phyloP scores from a whole-genome alignment of 2,113 vertebrate species.

The Pavo muticus region DNA sequence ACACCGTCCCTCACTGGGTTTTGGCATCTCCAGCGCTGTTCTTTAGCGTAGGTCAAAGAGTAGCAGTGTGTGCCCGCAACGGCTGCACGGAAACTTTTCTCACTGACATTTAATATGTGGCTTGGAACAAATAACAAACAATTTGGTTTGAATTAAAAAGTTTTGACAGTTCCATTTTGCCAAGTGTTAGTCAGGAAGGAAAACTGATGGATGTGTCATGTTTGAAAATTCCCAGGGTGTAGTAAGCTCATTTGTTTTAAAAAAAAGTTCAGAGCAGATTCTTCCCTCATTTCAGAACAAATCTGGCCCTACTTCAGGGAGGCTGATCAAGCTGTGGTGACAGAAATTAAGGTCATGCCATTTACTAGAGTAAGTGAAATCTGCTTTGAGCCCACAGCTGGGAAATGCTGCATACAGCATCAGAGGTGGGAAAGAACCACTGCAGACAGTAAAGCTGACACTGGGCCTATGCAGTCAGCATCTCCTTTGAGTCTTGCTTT shows the following conservation, averaged over 20 bases:
- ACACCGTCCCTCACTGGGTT: not conserved
- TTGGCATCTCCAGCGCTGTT: not conserved
- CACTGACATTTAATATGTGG: not conserved
- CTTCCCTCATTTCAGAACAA: not conserved
- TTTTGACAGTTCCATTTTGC: not conserved
- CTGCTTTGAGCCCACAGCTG: not conserved
- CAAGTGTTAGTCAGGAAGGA: slow-evolving; percentile 22
- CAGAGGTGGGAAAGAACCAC: not conserved
- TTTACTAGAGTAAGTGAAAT: not conserved
- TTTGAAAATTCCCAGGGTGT: not conserved
- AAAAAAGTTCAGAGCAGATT: not conserved
- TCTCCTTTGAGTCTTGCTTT: not conserved
- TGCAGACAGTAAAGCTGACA: not conserved
- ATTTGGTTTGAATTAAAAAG: slow-evolving; percentile 31
- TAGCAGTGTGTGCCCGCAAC: not conserved
- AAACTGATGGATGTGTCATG: not conserved
- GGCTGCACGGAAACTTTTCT: not conserved
- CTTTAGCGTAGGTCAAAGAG: not conserved
- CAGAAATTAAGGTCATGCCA: not conserved
- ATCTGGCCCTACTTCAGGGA: slow-evolving; percentile 14
- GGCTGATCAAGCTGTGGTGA: not conserved
- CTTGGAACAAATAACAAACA: slow-evolving; percentile 32
- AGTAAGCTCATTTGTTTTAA: not conserved
- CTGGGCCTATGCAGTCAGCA: not conserved
- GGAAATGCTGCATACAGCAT: not conserved